Percentiles rank a stretch among this genome's conserved stretches.
These are phyloP conservation scores for Antigone vipio DNA, from an alignment of 2,113 vertebrate species.

Conservation along the genomic window DNA sequence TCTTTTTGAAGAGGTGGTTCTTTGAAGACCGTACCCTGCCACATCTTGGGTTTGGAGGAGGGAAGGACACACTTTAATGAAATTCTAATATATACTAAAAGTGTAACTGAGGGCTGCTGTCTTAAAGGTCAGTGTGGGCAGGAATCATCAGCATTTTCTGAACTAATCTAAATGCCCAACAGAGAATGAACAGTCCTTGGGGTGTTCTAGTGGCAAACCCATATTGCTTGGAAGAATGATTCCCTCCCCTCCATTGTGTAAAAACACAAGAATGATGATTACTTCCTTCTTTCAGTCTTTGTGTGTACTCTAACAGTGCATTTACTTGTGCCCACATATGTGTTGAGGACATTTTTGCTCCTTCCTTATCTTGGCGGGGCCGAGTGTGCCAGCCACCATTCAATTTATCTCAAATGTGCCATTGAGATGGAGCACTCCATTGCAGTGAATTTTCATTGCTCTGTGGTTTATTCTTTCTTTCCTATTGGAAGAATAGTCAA, in stretches of 20 bases:
- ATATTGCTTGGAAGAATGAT: neutral
- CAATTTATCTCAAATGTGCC: neutral
- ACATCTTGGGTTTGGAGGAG: neutral
- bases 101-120: neutral
- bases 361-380: neutral
- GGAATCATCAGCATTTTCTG: constrained; percentile 24
- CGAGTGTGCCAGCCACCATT: neutral
- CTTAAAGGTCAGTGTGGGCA: constrained; percentile 27
- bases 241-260: neutral
- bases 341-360: neutral
- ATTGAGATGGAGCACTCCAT: neutral
- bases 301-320: neutral
- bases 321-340: neutral
- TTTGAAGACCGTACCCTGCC: neutral
- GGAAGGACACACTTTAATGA: neutral
- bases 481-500: neutral
- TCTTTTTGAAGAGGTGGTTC: neutral
- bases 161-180: neutral
- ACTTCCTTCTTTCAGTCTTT: neutral
- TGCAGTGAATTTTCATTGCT: neutral
- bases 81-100: neutral
- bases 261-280: neutral
- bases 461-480: neutral
- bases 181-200: neutral
- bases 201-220: neutral